Evolutionary conservation across 2,113 vertebrate species (phyloP).

Genomic region (Nansenia antarctica): DNA sequence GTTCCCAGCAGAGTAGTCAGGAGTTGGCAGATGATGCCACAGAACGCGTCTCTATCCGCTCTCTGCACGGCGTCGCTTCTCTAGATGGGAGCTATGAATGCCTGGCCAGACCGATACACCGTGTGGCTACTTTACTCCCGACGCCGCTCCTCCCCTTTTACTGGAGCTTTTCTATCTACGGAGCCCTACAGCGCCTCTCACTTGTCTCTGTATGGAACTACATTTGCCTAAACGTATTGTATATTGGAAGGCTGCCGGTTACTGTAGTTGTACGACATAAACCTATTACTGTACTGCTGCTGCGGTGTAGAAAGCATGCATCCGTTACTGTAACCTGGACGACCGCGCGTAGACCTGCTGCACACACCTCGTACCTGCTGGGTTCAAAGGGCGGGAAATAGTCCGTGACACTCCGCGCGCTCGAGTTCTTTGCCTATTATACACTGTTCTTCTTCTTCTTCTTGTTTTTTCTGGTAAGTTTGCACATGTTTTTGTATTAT

Average conservation of each 20-base stretch:
- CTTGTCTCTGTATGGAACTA: conserved; percentile 34
- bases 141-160: conserved; percentile 74
- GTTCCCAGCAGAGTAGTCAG: conserved; percentile 40
- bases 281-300: too few species aligned
- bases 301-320: too few species aligned
- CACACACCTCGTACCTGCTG: too few species aligned
- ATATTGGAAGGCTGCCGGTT: neutral
- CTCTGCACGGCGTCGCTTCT: conserved; percentile 39
- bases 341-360: too few species aligned
- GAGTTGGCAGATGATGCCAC: conserved; percentile 50
- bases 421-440: too few species aligned
- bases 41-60: conserved; percentile 44
- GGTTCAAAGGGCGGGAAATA: too few species aligned
- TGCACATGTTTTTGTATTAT: too few species aligned
- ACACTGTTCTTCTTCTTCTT: too few species aligned
- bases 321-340: too few species aligned
- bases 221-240: conserved; percentile 23
- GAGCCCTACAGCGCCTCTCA: conserved; percentile 67
- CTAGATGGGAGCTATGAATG: conserved; percentile 64
- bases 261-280: too few species aligned
- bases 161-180: conserved; percentile 31
- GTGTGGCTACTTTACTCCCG: conserved; percentile 77
- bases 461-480: too few species aligned
- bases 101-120: conserved; percentile 60
- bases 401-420: too few species aligned